Conservation (phyloP, 1,140 invertebrate genomes). For the Papilio dardanus region DNA sequence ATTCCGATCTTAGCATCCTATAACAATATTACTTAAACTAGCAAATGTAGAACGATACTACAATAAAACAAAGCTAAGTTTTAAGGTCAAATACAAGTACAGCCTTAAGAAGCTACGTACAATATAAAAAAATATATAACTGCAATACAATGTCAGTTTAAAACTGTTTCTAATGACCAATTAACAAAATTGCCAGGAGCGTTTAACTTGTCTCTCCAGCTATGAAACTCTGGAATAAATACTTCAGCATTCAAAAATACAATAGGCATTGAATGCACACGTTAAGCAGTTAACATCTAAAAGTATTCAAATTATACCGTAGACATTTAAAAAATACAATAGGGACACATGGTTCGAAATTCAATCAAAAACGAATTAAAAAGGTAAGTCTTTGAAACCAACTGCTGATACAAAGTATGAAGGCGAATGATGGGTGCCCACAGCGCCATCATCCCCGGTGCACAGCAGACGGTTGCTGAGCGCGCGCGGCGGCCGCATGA, state of each 20-base stretch:
- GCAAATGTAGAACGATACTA: too few species aligned
- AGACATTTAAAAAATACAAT: background rate
- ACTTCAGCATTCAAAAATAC: background rate
- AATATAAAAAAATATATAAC: background rate
- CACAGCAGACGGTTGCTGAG: conserved; percentile 90
- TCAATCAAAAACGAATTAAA: background rate
- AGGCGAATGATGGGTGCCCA: background rate
- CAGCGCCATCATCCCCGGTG: conserved; percentile 95
- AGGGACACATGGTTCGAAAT: background rate
- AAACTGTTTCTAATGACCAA: background rate
- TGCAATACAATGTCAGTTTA: background rate
- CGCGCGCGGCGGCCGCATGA: conserved; percentile 93
- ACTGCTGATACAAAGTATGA: background rate
- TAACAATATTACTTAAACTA: too few species aligned
- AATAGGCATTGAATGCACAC: background rate
- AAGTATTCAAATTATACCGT: background rate
- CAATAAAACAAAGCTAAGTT: too few species aligned
- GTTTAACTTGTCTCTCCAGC: background rate
- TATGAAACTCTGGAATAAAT: background rate
- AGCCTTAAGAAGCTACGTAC: too few species aligned
- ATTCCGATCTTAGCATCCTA: too few species aligned
- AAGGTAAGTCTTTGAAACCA: background rate
- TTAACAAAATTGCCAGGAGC: background rate
- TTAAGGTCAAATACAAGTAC: too few species aligned
- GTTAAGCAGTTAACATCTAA: background rate